Evolutionary conservation across 2,113 vertebrate genomes (phyloP).

Genomic region (Geococcyx californianus): DNA sequence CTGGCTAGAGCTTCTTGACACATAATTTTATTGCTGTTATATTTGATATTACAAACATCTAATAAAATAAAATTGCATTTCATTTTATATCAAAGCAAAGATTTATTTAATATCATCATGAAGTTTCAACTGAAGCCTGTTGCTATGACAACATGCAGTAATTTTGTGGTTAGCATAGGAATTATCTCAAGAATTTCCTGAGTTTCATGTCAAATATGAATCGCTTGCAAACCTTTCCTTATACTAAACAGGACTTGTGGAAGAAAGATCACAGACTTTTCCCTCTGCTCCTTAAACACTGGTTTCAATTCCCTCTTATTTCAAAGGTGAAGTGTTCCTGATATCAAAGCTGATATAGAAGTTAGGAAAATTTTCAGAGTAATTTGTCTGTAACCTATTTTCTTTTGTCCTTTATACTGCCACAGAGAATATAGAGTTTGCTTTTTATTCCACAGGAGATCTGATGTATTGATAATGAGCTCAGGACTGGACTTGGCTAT

Average conservation of each 20-base stretch:
- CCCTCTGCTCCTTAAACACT: neutral
- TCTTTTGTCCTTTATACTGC: neutral
- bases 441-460: neutral
- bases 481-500: neutral
- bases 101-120: neutral
- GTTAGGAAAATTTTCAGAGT: neutral
- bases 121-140: neutral
- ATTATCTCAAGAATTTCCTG: neutral
- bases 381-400: neutral
- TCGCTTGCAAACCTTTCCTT: neutral
- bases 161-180: neutral
- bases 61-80: slow-evolving; percentile 17
- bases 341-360: neutral
- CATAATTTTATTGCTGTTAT: neutral
- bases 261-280: neutral
- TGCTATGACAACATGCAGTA: neutral
- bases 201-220: neutral
- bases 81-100: neutral
- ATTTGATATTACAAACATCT: neutral
- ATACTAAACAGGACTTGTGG: neutral
- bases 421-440: neutral
- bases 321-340: neutral
- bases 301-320: neutral
- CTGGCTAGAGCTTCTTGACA: neutral
- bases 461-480: neutral